These are phyloP conservation scores for Arge pagana DNA, from an alignment of 2,888 invertebrate genomes.

Conservation along the genomic window DNA sequence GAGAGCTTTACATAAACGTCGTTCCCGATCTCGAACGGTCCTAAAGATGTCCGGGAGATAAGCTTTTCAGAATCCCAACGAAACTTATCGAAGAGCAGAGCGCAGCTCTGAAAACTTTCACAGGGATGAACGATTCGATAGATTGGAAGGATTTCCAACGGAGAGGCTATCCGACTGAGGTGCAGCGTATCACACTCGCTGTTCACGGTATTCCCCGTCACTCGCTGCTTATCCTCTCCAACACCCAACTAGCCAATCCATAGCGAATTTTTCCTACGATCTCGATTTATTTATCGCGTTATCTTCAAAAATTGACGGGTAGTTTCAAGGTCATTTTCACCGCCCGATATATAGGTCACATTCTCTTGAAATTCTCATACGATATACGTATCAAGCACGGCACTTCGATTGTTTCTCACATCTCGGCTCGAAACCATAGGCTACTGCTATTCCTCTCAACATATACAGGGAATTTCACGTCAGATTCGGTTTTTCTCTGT, in stretches of 20 bases:
- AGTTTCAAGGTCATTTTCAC: no score
- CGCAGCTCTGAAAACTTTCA: background rate
- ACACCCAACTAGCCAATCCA: slow-evolving; percentile 23
- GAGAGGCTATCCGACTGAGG: slow-evolving; percentile 17
- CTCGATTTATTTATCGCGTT: background rate
- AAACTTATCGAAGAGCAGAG: slow-evolving; percentile 22
- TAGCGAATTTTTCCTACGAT: slow-evolving; percentile 3
- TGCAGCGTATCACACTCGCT: slow-evolving; percentile 1
- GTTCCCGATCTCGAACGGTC: slow-evolving; percentile 40
- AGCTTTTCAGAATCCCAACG: slow-evolving; percentile 31
- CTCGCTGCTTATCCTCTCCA: slow-evolving; percentile 24
- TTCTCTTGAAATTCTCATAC: no score
- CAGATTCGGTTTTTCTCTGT: no score
- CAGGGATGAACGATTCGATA: background rate
- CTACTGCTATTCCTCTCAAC: no score
- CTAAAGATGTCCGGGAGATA: slow-evolving; percentile 51
- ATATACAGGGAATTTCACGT: no score
- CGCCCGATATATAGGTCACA: no score
- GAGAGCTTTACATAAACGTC: slow-evolving; percentile 50
- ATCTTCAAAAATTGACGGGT: slow-evolving; percentile 4
- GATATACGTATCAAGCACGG: no score
- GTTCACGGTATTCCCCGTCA: slow-evolving; percentile 1
- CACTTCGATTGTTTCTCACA: no score
- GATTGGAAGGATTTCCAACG: background rate
- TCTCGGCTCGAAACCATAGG: no score